A percentile compares a stretch with the other conserved stretches of the same genome.
phyloP scores from a whole-genome alignment of 2,888 invertebrate genomes.

The Drosophila engyochracea region DNA sequence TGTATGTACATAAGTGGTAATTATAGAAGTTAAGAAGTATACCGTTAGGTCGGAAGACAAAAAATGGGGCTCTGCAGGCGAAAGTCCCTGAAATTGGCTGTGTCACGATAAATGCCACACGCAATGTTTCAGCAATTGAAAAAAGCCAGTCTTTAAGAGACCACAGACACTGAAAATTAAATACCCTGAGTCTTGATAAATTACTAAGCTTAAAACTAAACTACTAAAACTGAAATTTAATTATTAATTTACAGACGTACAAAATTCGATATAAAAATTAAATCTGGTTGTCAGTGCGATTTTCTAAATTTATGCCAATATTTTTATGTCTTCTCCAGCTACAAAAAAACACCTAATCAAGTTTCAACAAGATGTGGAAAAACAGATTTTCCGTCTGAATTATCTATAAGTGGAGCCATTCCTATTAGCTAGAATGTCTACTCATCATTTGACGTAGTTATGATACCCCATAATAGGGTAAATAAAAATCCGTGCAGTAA shows the following conservation, averaged over 20 bases:
- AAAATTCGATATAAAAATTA: neutral
- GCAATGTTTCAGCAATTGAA: slow-evolving; percentile 48
- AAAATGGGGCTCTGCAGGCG: slow-evolving; percentile 24
- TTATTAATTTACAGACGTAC: neutral
- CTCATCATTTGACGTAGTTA: neutral
- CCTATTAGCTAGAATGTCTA: neutral
- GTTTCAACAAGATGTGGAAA: neutral
- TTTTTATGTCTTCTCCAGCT: neutral
- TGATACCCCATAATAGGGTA: neutral
- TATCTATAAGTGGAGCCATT: neutral
- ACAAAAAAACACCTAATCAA: neutral
- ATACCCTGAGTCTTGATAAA: neutral
- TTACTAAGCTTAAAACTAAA: neutral
- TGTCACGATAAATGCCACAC: slow-evolving; percentile 62
- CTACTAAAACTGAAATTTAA: neutral
- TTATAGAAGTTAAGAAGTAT: slow-evolving; percentile 53
- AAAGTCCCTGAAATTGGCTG: slow-evolving; percentile 60
- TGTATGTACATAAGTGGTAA: slow-evolving; percentile 46
- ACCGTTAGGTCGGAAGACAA: slow-evolving; percentile 24
- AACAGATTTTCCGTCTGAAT: neutral
- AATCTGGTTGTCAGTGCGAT: neutral
- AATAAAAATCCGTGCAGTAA: slow-evolving; percentile 37
- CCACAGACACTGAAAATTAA: slow-evolving; percentile 5
- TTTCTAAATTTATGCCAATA: neutral
- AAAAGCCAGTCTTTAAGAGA: slow-evolving; percentile 25